A percentile compares a stretch with the other conserved stretches of the same genome.
Conservation (phyloP, 2,113 vertebrate species). For the Oryctolagus cuniculus region DNA sequence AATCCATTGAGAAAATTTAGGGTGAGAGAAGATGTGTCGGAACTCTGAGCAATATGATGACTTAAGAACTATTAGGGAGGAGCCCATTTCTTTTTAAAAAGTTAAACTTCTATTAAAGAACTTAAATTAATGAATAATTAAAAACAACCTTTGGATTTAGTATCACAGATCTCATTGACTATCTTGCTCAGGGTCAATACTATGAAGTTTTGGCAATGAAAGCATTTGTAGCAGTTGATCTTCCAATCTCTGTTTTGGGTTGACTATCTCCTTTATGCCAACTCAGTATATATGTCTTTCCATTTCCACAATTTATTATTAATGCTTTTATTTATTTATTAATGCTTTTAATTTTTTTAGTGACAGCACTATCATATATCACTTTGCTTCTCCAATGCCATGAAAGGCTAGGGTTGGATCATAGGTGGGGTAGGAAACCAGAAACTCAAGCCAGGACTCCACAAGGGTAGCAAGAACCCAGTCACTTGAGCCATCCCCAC, state of each 20-base stretch:
- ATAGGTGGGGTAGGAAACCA: too few species aligned
- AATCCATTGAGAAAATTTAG: background rate
- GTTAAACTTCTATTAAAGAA: background rate
- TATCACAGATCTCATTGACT: background rate
- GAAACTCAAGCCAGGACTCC: too few species aligned
- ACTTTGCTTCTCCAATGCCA: too few species aligned
- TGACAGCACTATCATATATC: too few species aligned
- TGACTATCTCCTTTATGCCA: background rate
- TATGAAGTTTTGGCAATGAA: background rate
- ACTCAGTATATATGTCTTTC: background rate
- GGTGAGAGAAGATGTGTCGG: background rate
- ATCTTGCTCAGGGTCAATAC: background rate
- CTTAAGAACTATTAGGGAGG: background rate
- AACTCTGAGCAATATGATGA: background rate
- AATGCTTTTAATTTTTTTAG: background rate
- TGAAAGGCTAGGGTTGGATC: too few species aligned
- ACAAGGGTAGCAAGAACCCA: too few species aligned
- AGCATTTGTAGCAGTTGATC: background rate
- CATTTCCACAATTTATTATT: background rate
- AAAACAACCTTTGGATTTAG: background rate
- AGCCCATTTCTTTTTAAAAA: background rate
- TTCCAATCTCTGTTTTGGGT: background rate
- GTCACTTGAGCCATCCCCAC: too few species aligned
- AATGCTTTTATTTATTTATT: background rate
- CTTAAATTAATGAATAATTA: background rate